A percentile compares a stretch with the other conserved stretches of the same genome.
Conservation (phyloP, 2,888 invertebrate species). For the Coelinius sp. region DNA sequence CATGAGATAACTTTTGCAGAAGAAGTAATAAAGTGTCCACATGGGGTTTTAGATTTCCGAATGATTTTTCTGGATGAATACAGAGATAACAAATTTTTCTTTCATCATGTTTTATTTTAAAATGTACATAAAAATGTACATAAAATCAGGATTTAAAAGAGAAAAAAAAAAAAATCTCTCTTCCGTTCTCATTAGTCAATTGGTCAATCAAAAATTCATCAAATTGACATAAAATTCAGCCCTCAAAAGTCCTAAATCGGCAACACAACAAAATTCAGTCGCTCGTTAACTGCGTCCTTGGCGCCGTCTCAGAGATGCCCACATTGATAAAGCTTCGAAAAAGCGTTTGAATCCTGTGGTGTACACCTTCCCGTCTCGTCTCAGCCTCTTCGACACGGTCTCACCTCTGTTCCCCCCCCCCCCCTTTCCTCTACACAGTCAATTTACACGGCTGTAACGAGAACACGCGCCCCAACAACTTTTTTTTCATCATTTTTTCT, state of each 20-base stretch:
- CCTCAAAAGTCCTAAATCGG: not conserved
- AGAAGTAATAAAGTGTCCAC: constrained; percentile 18
- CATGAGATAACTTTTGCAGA: constrained; percentile 19
- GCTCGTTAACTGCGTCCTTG: constrained; percentile 66
- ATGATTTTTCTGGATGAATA: constrained; percentile 17
- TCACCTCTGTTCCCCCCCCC: constrained; percentile 6
- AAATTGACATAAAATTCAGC: not conserved
- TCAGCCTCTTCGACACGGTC: constrained; percentile 23
- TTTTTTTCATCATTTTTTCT: constrained; percentile 2
- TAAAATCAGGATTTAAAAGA: too few relatives aligned
- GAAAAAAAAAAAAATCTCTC: not conserved
- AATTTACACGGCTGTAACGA: constrained; percentile 27
- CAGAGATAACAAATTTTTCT: not conserved
- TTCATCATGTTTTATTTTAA: not conserved
- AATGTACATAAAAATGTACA: not conserved
- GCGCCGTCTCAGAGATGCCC: constrained; percentile 59
- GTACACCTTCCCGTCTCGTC: constrained; percentile 19
- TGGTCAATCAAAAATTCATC: not conserved
- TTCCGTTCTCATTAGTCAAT: not conserved
- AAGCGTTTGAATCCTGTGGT: constrained; percentile 38
- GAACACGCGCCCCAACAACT: constrained; percentile 21
- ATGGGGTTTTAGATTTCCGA: not conserved
- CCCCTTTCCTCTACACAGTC: not conserved
- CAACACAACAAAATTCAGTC: constrained; percentile 35
- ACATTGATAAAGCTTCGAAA: constrained; percentile 55